Evolutionary conservation across 35 echinoderm and acorn worm genomes (phyloP).

Genomic region (Holothuria glaberrima): DNA sequence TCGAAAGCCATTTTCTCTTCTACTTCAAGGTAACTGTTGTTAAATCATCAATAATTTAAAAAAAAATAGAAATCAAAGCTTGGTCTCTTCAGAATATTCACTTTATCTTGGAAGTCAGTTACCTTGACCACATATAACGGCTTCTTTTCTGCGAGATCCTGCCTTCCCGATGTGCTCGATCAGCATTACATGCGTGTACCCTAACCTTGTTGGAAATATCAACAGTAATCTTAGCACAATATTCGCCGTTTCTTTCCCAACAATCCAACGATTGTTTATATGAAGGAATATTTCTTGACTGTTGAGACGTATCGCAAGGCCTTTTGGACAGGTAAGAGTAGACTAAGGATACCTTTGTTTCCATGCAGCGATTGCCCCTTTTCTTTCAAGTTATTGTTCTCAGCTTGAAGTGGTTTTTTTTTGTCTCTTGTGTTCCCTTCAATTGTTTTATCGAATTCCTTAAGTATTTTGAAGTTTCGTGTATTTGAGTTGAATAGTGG

Average conservation of each 20-base stretch:
- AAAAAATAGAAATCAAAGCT: background rate
- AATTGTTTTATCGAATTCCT: too few species aligned
- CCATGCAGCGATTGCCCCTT: too few species aligned
- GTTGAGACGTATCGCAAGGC: background rate
- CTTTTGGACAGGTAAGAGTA: background rate
- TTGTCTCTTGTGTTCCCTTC: too few species aligned
- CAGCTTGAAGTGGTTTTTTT: background rate
- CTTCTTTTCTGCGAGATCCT: background rate
- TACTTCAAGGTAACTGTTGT: background rate
- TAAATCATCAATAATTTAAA: background rate
- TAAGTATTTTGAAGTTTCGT: too few species aligned
- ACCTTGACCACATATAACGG: background rate
- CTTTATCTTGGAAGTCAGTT: background rate
- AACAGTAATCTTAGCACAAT: background rate
- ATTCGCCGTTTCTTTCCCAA: background rate
- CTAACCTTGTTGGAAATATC: background rate
- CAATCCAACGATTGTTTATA: background rate
- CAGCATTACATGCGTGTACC: background rate
- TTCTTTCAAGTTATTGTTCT: too few species aligned
- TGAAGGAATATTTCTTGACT: background rate
- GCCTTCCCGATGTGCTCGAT: background rate
- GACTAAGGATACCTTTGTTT: background rate
- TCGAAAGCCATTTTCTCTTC: background rate
- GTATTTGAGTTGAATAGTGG: too few species aligned
- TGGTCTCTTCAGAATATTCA: background rate